Conservation (phyloP, 2,797 vertebrate species). For the Hyperoplus immaculatus region DNA sequence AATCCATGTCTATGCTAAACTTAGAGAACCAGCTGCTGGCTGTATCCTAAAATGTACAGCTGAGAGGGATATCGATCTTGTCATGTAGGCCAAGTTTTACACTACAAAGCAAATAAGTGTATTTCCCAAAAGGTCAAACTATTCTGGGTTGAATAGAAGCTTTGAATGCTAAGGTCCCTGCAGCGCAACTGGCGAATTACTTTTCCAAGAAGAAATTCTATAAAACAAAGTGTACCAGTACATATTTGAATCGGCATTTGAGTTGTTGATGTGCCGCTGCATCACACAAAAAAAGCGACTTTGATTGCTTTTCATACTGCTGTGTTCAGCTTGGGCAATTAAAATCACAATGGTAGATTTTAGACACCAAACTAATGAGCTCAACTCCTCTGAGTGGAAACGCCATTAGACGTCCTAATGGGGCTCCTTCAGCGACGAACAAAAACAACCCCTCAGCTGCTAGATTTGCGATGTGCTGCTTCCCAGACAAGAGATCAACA, state of each 20-base stretch:
- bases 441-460: constrained; percentile 72
- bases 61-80: too few species aligned
- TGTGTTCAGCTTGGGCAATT: constrained; percentile 72
- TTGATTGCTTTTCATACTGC: constrained; percentile 64
- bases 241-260: constrained; percentile 23
- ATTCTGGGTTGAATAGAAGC: background rate
- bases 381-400: constrained; percentile 79
- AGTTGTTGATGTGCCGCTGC: constrained; percentile 32
- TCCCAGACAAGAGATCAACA: constrained; percentile 62
- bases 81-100: too few species aligned
- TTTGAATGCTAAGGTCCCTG: constrained; percentile 7
- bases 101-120: background rate
- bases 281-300: constrained; percentile 53
- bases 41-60: too few species aligned
- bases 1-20: too few species aligned
- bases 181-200: background rate
- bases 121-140: background rate
- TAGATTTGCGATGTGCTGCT: constrained; percentile 63
- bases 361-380: constrained; percentile 79
- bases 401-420: constrained; percentile 79
- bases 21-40: too few species aligned
- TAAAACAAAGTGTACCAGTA: constrained; percentile 19
- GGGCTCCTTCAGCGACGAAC: constrained; percentile 63
- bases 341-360: constrained; percentile 78
- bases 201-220: background rate